Conservation (phyloP, 2,888 invertebrate species). For the Diplolepis rosae region DNA sequence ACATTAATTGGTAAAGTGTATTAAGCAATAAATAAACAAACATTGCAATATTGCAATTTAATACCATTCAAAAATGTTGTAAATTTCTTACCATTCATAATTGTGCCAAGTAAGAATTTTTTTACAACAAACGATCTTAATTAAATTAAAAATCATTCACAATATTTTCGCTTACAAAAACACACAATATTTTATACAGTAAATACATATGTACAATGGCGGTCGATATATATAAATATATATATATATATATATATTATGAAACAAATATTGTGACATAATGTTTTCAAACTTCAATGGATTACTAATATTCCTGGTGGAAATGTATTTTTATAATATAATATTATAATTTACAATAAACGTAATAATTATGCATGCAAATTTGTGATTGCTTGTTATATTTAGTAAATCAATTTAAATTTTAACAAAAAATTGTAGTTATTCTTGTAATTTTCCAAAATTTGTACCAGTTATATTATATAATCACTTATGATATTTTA, state of each 20-base stretch:
- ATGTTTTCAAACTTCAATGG: not conserved
- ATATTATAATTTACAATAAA: not conserved
- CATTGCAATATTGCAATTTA: not conserved
- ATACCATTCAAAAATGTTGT: not conserved
- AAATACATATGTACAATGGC: slow-evolving; percentile 16
- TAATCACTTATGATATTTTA: too few species aligned
- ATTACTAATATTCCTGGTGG: too few species aligned
- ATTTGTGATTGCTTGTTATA: too few species aligned
- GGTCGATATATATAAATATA: not conserved
- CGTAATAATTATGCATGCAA: not conserved
- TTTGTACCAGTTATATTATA: too few species aligned
- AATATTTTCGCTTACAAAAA: not conserved
- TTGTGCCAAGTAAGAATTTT: not conserved
- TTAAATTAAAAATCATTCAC: not conserved
- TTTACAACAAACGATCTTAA: too few species aligned
- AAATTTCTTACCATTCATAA: not conserved
- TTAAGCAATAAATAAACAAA: not conserved
- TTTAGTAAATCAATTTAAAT: too few species aligned
- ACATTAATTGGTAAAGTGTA: not conserved
- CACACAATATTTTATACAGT: not conserved
- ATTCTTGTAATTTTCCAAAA: too few species aligned
- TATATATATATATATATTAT: not conserved
- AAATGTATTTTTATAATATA: too few species aligned
- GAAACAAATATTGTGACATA: not conserved
- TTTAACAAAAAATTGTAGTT: too few species aligned